phyloP scores from a whole-genome alignment of 2,797 vertebrate genomes.

The Decapterus maruadsi region DNA sequence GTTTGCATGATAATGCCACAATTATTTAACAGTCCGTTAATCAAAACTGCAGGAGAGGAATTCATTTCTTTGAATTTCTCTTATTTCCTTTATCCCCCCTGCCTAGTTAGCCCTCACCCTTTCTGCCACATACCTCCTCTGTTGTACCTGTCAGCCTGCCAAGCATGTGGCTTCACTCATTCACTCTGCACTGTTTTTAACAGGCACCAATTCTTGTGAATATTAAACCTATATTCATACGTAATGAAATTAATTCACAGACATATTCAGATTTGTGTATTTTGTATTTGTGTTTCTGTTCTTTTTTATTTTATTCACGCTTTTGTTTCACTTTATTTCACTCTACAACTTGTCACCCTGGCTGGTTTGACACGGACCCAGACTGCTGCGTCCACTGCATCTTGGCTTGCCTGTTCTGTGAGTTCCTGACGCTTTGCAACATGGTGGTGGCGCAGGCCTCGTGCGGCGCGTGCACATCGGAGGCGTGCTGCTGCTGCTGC shows the following conservation, averaged over 20 bases:
- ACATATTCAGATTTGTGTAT: background rate
- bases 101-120: conserved; percentile 32
- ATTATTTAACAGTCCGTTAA: conserved; percentile 86
- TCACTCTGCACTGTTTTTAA: background rate
- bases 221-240: background rate
- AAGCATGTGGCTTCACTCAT: conserved; percentile 24
- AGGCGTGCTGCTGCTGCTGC: conserved; percentile 96
- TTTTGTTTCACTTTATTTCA: conserved; percentile 14
- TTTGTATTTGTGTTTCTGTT: conserved; percentile 13
- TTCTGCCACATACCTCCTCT: conserved; percentile 26
- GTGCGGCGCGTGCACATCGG: conserved; percentile 92
- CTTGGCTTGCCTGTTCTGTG: conserved; percentile 98
- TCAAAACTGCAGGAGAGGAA: conserved; percentile 83
- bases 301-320: conserved; percentile 16
- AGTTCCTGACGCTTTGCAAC: conserved; percentile 97
- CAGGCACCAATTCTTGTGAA: background rate
- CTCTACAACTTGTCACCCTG: conserved; percentile 17
- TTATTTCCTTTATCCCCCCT: conserved; percentile 42
- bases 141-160: conserved; percentile 31
- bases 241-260: background rate
- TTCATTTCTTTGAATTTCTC: conserved; percentile 74
- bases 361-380: conserved; percentile 69
- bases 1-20: conserved; percentile 88
- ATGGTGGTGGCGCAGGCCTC: conserved; percentile 95
- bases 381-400: conserved; percentile 99